phyloP scores from a whole-genome alignment of 2,888 invertebrate species.

The Cataglyphis cursor region DNA sequence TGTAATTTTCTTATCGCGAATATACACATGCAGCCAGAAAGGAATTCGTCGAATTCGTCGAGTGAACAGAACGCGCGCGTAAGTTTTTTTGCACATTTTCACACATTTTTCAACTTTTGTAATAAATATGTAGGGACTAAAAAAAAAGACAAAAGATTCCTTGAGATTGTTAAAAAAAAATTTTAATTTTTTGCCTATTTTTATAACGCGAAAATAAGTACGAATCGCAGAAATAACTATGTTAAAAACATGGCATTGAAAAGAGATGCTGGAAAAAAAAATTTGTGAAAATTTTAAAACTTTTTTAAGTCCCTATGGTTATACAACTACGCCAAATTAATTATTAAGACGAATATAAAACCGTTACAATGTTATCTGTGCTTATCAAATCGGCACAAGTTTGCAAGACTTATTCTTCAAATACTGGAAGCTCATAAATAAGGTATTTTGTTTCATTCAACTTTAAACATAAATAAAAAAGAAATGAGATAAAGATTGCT shows the following conservation, averaged over 20 bases:
- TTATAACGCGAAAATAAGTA: not conserved
- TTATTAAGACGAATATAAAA: conserved; percentile 23
- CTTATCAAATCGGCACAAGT: conserved; percentile 1
- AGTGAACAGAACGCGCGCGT: not conserved
- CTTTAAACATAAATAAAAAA: conserved; percentile 1
- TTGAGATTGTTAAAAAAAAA: conserved; percentile 15
- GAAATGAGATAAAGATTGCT: conserved; percentile 49
- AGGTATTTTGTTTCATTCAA: conserved; percentile 21
- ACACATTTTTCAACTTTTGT: conserved; percentile 43
- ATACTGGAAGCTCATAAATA: conserved; percentile 45
- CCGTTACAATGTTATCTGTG: conserved; percentile 2
- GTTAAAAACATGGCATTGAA: not conserved
- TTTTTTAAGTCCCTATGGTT: conserved; percentile 11
- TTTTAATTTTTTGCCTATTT: conserved; percentile 5
- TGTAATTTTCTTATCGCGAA: conserved; percentile 35
- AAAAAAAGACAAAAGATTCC: not conserved
- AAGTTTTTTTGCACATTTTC: conserved; percentile 23
- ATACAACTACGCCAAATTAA: conserved; percentile 32
- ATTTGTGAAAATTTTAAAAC: conserved; percentile 18
- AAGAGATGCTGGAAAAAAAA: not conserved
- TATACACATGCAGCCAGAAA: not conserved
- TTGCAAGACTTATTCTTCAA: conserved; percentile 5
- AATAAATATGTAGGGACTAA: conserved; percentile 4
- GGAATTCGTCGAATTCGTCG: not conserved
- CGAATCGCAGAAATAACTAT: not conserved